These are phyloP conservation scores for Lottia gigantea DNA, from an alignment of 2,888 invertebrate species.

Conservation along the genomic window DNA sequence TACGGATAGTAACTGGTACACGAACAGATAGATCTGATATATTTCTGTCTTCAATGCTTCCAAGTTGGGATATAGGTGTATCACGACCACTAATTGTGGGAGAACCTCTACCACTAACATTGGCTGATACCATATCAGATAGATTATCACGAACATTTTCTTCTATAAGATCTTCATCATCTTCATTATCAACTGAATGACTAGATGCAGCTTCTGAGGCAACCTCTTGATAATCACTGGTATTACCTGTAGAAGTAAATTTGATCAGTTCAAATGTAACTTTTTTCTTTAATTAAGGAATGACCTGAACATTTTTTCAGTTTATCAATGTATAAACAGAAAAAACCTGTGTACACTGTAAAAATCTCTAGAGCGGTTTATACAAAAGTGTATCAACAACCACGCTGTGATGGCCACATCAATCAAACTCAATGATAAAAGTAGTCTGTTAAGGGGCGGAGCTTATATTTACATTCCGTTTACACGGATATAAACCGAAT, in stretches of 20 bases:
- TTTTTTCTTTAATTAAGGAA: no score
- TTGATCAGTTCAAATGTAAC: background rate
- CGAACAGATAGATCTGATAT: slow-evolving; percentile 50
- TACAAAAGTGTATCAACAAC: no score
- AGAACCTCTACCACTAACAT: slow-evolving; percentile 83
- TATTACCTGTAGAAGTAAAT: slow-evolving; percentile 73
- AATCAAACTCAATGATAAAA: no score
- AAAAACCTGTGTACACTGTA: no score
- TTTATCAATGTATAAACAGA: no score
- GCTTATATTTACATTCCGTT: no score
- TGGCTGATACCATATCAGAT: slow-evolving; percentile 96
- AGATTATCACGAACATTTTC: slow-evolving; percentile 83
- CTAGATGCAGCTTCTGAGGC: slow-evolving; percentile 96
- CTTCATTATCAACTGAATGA: slow-evolving; percentile 82
- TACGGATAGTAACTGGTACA: slow-evolving; percentile 71
- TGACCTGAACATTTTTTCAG: no score
- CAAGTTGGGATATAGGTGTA: slow-evolving; percentile 90
- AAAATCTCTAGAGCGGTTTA: no score
- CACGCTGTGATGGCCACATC: no score
- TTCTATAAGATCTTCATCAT: slow-evolving; percentile 69
- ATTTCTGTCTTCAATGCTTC: slow-evolving; percentile 54
- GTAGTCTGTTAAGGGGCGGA: no score
- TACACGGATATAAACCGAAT: no score
- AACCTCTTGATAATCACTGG: slow-evolving; percentile 92
- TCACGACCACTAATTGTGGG: slow-evolving; percentile 76